A percentile compares a stretch with the other conserved stretches of the same genome.
phyloP scores from a whole-genome alignment of 2,888 invertebrate genomes.

The Lordiphosa fenestrarum region DNA sequence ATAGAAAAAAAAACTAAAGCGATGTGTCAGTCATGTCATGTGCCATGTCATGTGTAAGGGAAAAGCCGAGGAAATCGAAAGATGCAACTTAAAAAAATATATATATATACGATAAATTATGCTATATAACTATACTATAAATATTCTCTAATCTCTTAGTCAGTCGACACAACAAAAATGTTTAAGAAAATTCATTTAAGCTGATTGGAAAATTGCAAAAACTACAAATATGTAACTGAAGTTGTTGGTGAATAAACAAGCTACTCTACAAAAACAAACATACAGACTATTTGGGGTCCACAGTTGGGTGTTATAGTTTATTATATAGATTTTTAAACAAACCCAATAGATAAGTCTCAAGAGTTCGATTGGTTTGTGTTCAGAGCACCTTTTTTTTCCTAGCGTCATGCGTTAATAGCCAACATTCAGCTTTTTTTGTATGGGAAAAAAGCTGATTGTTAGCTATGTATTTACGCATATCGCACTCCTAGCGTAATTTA shows the following conservation, averaged over 20 bases:
- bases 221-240: slow-evolving; percentile 66
- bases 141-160: slow-evolving; percentile 12
- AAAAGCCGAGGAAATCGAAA: slow-evolving; percentile 26
- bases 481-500: too few relatives aligned
- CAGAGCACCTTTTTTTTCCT: too few relatives aligned
- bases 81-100: slow-evolving; percentile 18
- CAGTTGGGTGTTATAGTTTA: too few relatives aligned
- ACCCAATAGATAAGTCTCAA: too few relatives aligned
- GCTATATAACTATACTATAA: slow-evolving; percentile 26
- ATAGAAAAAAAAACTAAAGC: slow-evolving; percentile 2
- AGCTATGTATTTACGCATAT: too few relatives aligned
- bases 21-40: slow-evolving; percentile 35
- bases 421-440: too few relatives aligned
- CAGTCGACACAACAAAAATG: slow-evolving; percentile 20
- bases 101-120: slow-evolving; percentile 14
- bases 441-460: too few relatives aligned
- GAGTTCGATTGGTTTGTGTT: too few relatives aligned
- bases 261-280: slow-evolving; percentile 37
- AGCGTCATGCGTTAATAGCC: too few relatives aligned
- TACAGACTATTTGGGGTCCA: too few relatives aligned
- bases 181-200: slow-evolving; percentile 10
- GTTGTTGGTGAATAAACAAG: slow-evolving; percentile 73
- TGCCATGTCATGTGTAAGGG: slow-evolving; percentile 43
- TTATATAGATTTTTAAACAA: too few relatives aligned
- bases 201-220: slow-evolving; percentile 35